Evolutionary conservation across 2,888 invertebrate species (phyloP).

Genomic region (Chouioia cunea): DNA sequence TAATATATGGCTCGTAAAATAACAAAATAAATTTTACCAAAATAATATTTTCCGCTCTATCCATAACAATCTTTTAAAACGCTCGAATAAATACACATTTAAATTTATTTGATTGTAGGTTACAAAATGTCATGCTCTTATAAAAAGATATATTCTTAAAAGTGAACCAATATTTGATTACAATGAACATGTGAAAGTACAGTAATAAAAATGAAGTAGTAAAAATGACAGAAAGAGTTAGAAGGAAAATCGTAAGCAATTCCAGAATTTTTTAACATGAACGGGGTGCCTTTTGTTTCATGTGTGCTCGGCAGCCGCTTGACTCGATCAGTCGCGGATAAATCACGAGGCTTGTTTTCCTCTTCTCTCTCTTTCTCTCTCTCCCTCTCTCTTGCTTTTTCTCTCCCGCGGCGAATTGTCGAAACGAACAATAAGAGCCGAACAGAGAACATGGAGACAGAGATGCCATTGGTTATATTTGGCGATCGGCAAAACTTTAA

Average conservation of each 20-base stretch:
- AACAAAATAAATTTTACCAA: too few relatives aligned
- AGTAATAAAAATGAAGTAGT: too few relatives aligned
- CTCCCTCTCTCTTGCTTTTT: not conserved
- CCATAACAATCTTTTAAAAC: too few relatives aligned
- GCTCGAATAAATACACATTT: too few relatives aligned
- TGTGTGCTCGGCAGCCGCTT: slow-evolving; percentile 40
- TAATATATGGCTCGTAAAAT: too few relatives aligned
- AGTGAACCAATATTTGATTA: too few relatives aligned
- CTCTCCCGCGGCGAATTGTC: slow-evolving; percentile 27
- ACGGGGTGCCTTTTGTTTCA: slow-evolving; percentile 47
- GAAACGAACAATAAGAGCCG: slow-evolving; percentile 38
- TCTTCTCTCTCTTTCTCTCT: not conserved
- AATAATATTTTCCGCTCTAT: too few relatives aligned
- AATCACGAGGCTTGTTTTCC: slow-evolving; percentile 44
- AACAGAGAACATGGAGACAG: slow-evolving; percentile 7
- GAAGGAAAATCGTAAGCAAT: slow-evolving; percentile 31
- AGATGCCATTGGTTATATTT: slow-evolving; percentile 43
- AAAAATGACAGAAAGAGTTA: too few relatives aligned
- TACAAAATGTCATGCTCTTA: too few relatives aligned
- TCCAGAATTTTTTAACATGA: slow-evolving; percentile 41
- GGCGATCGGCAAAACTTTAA: slow-evolving; percentile 29
- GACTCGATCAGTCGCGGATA: slow-evolving; percentile 48
- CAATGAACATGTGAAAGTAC: too few relatives aligned
- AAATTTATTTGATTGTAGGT: too few relatives aligned
- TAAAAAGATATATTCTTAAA: too few relatives aligned